Evolutionary conservation across 2,797 vertebrate genomes (phyloP).

Genomic region (Acipenser oxyrinchus): DNA sequence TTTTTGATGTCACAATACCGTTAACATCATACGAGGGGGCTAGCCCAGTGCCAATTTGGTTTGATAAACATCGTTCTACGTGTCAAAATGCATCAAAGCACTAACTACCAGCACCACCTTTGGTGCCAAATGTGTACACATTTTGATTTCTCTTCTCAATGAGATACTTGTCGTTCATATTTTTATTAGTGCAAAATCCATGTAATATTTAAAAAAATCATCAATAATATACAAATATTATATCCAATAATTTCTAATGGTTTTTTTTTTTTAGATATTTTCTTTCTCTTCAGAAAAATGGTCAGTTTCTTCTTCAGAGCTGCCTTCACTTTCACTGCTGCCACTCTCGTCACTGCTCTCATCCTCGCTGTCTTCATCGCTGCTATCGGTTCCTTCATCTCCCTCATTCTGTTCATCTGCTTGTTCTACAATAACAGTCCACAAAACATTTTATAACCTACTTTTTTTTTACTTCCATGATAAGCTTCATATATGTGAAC

Average conservation of each 20-base stretch:
- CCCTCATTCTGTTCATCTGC: slow-evolving; percentile 27
- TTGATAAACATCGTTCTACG: no score
- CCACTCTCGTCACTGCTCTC: slow-evolving; percentile 17
- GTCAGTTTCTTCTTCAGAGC: slow-evolving; percentile 30
- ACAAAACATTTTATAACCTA: background rate
- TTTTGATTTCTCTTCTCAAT: background rate
- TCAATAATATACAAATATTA: background rate
- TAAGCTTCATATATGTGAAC: no score
- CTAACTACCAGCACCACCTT: no score
- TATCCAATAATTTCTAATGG: background rate
- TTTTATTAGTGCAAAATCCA: no score
- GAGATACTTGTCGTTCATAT: background rate
- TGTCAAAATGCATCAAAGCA: no score
- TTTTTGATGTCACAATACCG: no score
- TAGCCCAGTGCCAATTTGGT: no score
- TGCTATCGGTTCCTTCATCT: slow-evolving; percentile 29
- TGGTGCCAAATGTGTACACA: no score
- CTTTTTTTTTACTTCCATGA: no score
- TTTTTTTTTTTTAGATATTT: slow-evolving; percentile 9
- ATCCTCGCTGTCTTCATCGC: slow-evolving; percentile 31
- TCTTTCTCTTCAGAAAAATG: slow-evolving; percentile 36
- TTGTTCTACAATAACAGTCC: slow-evolving; percentile 23
- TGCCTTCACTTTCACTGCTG: slow-evolving; percentile 27
- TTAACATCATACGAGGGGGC: no score
- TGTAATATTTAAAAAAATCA: background rate